Evolutionary conservation across 1,140 invertebrate species (phyloP).

Genomic region (Zeugodacus cucurbitae): DNA sequence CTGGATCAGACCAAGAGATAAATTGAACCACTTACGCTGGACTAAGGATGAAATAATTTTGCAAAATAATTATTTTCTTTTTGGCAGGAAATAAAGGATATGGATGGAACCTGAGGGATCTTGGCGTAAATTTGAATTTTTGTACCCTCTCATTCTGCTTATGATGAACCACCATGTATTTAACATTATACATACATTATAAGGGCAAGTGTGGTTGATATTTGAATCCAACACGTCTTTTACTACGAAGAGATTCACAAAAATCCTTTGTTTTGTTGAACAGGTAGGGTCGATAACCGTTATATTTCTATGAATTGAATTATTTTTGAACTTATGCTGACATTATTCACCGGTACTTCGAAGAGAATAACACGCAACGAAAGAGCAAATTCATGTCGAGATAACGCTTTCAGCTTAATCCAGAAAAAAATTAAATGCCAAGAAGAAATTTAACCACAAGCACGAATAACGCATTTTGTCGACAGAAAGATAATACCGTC

Average conservation of each 20-base stretch:
- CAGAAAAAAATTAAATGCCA: neutral
- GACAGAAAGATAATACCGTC: no score
- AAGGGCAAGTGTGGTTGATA: slow-evolving; percentile 4
- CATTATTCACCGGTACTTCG: slow-evolving; percentile 43
- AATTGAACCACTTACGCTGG: no score
- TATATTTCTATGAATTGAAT: neutral
- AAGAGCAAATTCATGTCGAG: slow-evolving; percentile 38
- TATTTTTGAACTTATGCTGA: slow-evolving; percentile 38
- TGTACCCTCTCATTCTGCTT: neutral
- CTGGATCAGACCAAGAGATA: no score
- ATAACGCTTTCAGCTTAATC: slow-evolving; percentile 45
- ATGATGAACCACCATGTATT: no score
- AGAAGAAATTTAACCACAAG: slow-evolving; percentile 39
- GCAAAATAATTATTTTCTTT: no score
- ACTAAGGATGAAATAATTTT: no score
- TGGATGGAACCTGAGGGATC: neutral
- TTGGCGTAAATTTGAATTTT: neutral
- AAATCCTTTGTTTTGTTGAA: neutral
- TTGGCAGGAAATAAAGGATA: neutral
- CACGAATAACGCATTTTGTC: no score
- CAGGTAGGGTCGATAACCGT: neutral
- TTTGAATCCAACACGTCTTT: neutral
- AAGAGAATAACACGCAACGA: slow-evolving; percentile 40
- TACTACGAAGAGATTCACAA: neutral
- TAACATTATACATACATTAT: neutral